A percentile compares a stretch with the other conserved stretches of the same genome.
Conservation (phyloP, 1,140 invertebrate species). For the Pararge aegeria region DNA sequence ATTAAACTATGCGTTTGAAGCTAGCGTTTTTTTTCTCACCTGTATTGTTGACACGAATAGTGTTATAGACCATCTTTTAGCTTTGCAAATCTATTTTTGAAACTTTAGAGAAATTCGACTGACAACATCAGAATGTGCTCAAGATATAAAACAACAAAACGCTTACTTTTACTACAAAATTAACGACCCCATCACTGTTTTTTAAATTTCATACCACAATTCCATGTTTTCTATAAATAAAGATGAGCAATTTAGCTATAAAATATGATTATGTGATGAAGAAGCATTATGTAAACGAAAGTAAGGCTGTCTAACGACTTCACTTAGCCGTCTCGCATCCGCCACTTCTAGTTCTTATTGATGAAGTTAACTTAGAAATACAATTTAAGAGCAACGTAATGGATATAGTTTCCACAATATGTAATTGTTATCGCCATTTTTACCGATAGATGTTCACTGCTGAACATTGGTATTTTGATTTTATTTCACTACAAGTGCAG, state of each 20-base stretch:
- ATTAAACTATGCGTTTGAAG: too few species aligned
- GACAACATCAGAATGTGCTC: not conserved
- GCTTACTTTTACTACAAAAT: not conserved
- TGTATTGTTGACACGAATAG: too few species aligned
- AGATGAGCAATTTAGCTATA: slow-evolving; percentile 1
- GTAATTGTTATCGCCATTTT: too few species aligned
- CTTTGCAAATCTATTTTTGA: too few species aligned
- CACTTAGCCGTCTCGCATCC: not conserved
- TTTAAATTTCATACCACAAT: not conserved
- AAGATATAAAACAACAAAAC: not conserved
- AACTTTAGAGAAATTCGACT: too few species aligned
- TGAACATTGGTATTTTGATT: too few species aligned
- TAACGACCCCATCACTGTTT: not conserved
- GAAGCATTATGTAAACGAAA: slow-evolving; percentile 53
- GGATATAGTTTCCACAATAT: not conserved
- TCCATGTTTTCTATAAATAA: slow-evolving; percentile 8
- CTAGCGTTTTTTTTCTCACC: too few species aligned
- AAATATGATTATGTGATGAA: slow-evolving; percentile 6
- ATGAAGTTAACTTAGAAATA: not conserved
- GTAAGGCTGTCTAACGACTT: slow-evolving; percentile 39
- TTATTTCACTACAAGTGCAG: too few species aligned
- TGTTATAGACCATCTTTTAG: too few species aligned
- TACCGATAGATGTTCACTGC: too few species aligned
- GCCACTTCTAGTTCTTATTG: not conserved
- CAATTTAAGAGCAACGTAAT: too few species aligned